These are phyloP conservation scores for Falco punctatus DNA, from an alignment of 2,113 vertebrate species.

Conservation along the genomic window DNA sequence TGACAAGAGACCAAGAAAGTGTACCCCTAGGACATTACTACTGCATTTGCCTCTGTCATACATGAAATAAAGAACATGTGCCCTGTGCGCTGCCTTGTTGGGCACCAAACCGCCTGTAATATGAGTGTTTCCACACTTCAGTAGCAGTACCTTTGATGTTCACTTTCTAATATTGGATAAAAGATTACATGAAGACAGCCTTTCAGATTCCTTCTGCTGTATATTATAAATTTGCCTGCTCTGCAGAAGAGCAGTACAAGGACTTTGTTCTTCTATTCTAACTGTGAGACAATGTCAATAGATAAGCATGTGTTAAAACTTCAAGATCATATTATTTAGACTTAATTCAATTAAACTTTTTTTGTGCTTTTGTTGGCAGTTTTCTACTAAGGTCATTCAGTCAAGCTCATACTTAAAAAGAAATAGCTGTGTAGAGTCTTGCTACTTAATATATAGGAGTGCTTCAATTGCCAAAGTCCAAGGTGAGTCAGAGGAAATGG, in stretches of 20 bases:
- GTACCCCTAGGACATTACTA: background rate
- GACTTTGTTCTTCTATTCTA: slow-evolving; percentile 26
- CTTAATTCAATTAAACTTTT: slow-evolving; percentile 51
- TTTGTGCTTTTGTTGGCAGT: slow-evolving; percentile 47
- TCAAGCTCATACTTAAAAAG: background rate
- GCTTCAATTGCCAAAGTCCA: slow-evolving; percentile 23
- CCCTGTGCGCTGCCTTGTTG: rapidly evolving
- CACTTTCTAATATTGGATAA: background rate
- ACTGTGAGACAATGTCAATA: slow-evolving; percentile 12
- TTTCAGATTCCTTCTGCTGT: background rate
- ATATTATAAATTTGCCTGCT: background rate
- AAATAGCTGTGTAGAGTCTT: background rate
- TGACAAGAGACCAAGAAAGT: background rate
- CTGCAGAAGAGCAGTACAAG: slow-evolving; percentile 30
- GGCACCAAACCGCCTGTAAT: background rate
- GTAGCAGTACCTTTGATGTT: background rate
- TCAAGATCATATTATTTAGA: slow-evolving; percentile 56
- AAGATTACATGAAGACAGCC: background rate
- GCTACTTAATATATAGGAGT: background rate
- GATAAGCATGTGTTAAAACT: slow-evolving; percentile 32
- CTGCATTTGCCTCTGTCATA: background rate
- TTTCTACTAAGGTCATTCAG: slow-evolving; percentile 34
- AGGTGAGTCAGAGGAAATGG: slow-evolving; percentile 23
- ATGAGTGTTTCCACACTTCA: background rate
- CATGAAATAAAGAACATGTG: background rate